Conservation (phyloP, 2,888 invertebrate species). For the Dynastes grantii region DNA sequence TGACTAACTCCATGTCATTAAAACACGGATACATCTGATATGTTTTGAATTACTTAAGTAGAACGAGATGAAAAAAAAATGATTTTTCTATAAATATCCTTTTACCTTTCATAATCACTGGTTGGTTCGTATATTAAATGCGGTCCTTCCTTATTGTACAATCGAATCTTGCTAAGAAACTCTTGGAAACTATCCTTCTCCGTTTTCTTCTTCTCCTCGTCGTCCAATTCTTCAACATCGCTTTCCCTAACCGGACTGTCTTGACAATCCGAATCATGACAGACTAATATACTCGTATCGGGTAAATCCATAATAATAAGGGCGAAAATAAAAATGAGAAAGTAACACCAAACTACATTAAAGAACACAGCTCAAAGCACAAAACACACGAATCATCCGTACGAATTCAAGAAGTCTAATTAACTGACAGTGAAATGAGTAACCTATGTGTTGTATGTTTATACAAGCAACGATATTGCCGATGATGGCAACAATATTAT, state of each 20-base stretch:
- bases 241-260: constrained; percentile 5
- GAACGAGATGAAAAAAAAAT: too few species aligned
- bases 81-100: too few species aligned
- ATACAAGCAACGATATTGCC: constrained; percentile 5
- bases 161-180: constrained; percentile 24
- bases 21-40: too few species aligned
- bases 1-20: too few species aligned
- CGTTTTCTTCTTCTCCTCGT: background rate
- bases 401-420: constrained; percentile 15
- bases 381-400: constrained; percentile 12
- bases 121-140: constrained; percentile 9
- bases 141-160: constrained; percentile 27
- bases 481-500: constrained; percentile 1
- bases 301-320: constrained; percentile 14
- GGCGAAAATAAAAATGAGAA: too few species aligned
- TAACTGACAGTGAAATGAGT: constrained; percentile 16
- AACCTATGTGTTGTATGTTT: constrained; percentile 14
- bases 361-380: background rate
- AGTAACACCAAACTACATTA: too few species aligned
- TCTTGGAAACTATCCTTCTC: constrained; percentile 13
- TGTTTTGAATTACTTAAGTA: too few species aligned
- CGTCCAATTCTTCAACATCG: constrained; percentile 15
- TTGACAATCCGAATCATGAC: background rate
- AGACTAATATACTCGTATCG: constrained; percentile 3
- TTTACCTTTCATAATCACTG: constrained; percentile 11